A percentile compares a stretch with the other conserved stretches of the same genome.
Conservation (phyloP, 2,113 vertebrate genomes). For the Synchiropus splendidus region DNA sequence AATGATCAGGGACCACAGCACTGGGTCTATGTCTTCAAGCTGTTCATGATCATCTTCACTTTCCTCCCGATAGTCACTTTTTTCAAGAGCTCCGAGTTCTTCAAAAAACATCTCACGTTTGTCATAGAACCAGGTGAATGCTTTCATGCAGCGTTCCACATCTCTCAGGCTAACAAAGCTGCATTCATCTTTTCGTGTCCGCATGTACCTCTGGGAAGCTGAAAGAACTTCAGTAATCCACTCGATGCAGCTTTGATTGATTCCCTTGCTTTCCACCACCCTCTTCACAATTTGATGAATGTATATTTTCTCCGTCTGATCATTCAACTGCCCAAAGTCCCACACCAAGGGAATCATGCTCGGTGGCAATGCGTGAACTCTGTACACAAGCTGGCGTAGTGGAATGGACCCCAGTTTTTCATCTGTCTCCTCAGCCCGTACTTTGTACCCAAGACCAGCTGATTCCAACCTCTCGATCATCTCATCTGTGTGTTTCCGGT, state of each 20-base stretch:
- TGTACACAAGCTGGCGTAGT: slow-evolving; percentile 88
- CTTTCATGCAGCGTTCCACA: slow-evolving; percentile 85
- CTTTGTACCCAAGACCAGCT: slow-evolving; percentile 85
- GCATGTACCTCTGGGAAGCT: slow-evolving; percentile 83
- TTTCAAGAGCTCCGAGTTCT: slow-evolving; percentile 52
- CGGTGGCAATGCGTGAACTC: slow-evolving; percentile 88
- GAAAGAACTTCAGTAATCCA: slow-evolving; percentile 71
- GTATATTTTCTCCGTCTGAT: slow-evolving; percentile 72
- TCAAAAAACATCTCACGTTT: slow-evolving; percentile 60
- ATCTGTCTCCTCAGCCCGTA: slow-evolving; percentile 75
- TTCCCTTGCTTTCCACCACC: slow-evolving; percentile 43
- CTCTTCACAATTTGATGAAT: slow-evolving; percentile 87
- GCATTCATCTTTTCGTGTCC: slow-evolving; percentile 72
- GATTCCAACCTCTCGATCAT: slow-evolving; percentile 85
- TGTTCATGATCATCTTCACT: slow-evolving; percentile 8
- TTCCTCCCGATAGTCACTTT: background rate
- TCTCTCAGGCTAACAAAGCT: slow-evolving; percentile 92
- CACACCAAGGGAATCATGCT: slow-evolving; percentile 91
- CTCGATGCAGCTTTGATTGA: background rate
- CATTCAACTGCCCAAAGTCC: slow-evolving; percentile 91
- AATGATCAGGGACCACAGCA: slow-evolving; percentile 84
- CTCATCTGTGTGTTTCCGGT: slow-evolving; percentile 80
- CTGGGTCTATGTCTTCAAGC: slow-evolving; percentile 14
- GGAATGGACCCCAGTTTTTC: slow-evolving; percentile 88
- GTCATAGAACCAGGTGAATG: slow-evolving; percentile 80